Percentiles rank a stretch among this genome's conserved stretches.
phyloP scores from a whole-genome alignment of 2,888 invertebrate species.

The Parapristionchus giblindavisi region DNA sequence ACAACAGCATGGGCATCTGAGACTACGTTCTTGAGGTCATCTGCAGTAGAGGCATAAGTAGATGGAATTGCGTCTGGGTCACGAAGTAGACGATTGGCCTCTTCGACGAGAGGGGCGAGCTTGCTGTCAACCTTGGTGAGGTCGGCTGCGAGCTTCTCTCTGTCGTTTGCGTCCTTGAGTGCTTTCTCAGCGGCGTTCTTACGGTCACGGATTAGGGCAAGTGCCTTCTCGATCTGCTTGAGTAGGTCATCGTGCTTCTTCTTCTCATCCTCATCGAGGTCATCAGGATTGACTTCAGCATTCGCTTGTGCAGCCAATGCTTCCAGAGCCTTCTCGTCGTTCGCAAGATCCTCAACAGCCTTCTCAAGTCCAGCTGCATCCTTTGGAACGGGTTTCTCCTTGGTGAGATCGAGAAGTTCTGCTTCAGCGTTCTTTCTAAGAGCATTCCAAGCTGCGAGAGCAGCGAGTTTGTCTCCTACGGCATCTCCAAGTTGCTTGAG shows the following conservation, averaged over 20 bases:
- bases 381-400: conserved; percentile 31
- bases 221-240: conserved; percentile 34
- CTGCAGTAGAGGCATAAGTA: conserved; percentile 11
- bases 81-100: conserved; percentile 45
- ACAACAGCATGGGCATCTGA: conserved; percentile 37
- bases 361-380: conserved; percentile 34
- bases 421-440: conserved; percentile 36
- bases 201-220: conserved; percentile 17
- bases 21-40: conserved; percentile 39
- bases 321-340: conserved; percentile 31
- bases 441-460: conserved; percentile 32
- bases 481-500: conserved; percentile 34
- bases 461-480: conserved; percentile 36
- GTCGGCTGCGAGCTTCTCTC: not conserved
- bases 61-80: conserved; percentile 38
- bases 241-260: conserved; percentile 16
- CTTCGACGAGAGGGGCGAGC: conserved; percentile 49
- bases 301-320: conserved; percentile 20
- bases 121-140: conserved; percentile 33
- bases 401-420: conserved; percentile 39
- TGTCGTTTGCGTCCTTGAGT: conserved; percentile 20
- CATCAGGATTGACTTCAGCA: conserved; percentile 38
- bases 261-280: conserved; percentile 31
- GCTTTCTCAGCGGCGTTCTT: conserved; percentile 25
- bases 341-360: conserved; percentile 24